Conservation (phyloP, 2,888 invertebrate species). For the Synergus umbraculus region DNA sequence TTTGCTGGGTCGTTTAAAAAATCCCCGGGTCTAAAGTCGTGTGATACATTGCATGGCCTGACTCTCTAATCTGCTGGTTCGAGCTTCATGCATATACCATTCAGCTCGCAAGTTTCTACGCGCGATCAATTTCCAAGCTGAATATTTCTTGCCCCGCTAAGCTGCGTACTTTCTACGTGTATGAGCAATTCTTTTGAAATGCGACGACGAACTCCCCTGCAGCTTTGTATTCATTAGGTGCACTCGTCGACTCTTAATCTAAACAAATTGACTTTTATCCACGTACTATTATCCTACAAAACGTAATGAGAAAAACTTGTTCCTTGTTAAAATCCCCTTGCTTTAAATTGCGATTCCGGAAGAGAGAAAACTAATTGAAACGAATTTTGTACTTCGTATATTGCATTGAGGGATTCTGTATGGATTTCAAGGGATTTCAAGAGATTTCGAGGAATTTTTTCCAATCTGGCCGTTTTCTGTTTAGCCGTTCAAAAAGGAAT, state of each 20-base stretch:
- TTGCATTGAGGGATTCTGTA: neutral
- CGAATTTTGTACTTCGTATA: neutral
- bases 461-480: too few relatives aligned
- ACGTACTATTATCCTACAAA: neutral
- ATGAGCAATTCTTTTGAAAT: neutral
- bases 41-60: neutral
- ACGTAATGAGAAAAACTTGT: constrained; percentile 31
- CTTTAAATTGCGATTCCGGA: neutral
- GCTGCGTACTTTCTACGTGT: neutral
- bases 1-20: neutral
- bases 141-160: constrained; percentile 19
- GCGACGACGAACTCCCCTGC: neutral
- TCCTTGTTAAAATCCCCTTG: constrained; percentile 20
- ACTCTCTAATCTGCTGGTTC: constrained; percentile 4
- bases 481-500: too few relatives aligned
- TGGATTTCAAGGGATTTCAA: neutral
- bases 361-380: neutral
- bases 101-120: neutral
- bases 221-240: constrained; percentile 34
- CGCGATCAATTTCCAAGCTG: neutral
- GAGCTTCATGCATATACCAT: neutral
- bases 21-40: neutral
- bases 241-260: constrained; percentile 21
- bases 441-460: neutral
- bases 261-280: constrained; percentile 36